A percentile compares a stretch with the other conserved stretches of the same genome.
These are phyloP conservation scores for Condylostylus longicornis DNA, from an alignment of 1,140 invertebrate species.

Conservation along the genomic window DNA sequence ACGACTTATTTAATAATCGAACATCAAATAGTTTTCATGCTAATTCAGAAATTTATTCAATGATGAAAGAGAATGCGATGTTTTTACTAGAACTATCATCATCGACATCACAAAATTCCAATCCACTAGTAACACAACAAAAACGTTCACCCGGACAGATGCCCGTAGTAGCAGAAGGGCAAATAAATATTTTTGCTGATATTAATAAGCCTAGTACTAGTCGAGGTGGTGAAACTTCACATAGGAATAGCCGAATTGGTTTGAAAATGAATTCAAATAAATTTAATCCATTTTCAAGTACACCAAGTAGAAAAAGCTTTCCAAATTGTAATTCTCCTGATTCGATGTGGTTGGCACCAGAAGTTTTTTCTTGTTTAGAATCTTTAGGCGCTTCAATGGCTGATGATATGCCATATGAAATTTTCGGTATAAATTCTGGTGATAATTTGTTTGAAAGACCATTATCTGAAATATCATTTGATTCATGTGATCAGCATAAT, in stretches of 20 bases:
- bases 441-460: constrained; percentile 27
- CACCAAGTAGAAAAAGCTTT: constrained; percentile 23
- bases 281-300: constrained; percentile 2
- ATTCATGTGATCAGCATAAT: constrained; percentile 26
- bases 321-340: constrained; percentile 27
- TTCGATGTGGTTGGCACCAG: constrained; percentile 41
- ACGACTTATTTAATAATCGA: constrained; percentile 6
- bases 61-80: constrained; percentile 83
- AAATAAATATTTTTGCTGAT: constrained; percentile 22
- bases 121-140: constrained; percentile 1
- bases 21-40: constrained; percentile 39
- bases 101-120: constrained; percentile 11
- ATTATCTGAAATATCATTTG: constrained; percentile 27
- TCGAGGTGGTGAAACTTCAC: constrained; percentile 13
- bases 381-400: constrained; percentile 46
- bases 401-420: constrained; percentile 35
- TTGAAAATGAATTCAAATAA: constrained; percentile 17
- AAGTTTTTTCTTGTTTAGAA: constrained; percentile 63
- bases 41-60: constrained; percentile 30
- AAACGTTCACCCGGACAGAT: constrained; percentile 39
- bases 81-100: constrained; percentile 71
- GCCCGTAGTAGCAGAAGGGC: constrained; percentile 45
- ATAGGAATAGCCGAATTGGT: constrained; percentile 23
- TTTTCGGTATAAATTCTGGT: constrained; percentile 20
- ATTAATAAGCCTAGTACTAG: constrained; percentile 27